Evolutionary conservation across 2,888 invertebrate species (phyloP).

Genomic region (Andricus curvator): DNA sequence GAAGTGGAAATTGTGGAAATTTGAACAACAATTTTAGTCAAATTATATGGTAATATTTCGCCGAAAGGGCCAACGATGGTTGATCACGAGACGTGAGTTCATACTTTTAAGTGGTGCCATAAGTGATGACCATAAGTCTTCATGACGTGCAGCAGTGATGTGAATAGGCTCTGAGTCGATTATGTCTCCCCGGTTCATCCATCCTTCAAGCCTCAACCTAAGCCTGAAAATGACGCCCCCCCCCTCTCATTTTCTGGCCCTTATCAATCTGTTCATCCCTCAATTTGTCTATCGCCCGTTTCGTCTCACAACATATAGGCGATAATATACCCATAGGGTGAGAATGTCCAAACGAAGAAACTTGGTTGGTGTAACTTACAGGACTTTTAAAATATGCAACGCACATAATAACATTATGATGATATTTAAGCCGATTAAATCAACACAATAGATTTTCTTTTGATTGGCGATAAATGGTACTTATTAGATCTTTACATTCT

Average conservation of each 20-base stretch:
- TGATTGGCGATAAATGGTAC: too few relatives aligned
- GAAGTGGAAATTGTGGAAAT: too few relatives aligned
- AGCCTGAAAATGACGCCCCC: constrained; percentile 33
- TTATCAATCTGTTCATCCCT: constrained; percentile 27
- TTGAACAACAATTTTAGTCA: too few relatives aligned
- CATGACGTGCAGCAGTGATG: constrained; percentile 14
- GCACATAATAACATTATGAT: neutral
- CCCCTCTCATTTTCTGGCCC: neutral
- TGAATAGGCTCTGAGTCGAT: constrained; percentile 25
- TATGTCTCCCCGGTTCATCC: constrained; percentile 27
- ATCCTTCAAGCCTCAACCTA: constrained; percentile 14
- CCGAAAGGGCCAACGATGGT: neutral
- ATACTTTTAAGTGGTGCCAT: neutral
- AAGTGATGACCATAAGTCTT: constrained; percentile 6
- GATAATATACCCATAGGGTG: constrained; percentile 10
- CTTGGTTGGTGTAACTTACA: neutral
- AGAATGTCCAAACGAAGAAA: neutral
- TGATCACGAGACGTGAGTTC: neutral
- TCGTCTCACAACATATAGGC: constrained; percentile 21
- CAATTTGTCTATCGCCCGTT: constrained; percentile 42
- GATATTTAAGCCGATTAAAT: constrained; percentile 5
- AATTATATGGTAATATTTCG: neutral
- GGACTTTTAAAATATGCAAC: constrained; percentile 12
- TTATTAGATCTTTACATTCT: too few relatives aligned
- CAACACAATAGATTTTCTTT: too few relatives aligned